These are phyloP conservation scores for Cheilosia grossa DNA, from an alignment of 2,888 invertebrate genomes.

Conservation along the genomic window DNA sequence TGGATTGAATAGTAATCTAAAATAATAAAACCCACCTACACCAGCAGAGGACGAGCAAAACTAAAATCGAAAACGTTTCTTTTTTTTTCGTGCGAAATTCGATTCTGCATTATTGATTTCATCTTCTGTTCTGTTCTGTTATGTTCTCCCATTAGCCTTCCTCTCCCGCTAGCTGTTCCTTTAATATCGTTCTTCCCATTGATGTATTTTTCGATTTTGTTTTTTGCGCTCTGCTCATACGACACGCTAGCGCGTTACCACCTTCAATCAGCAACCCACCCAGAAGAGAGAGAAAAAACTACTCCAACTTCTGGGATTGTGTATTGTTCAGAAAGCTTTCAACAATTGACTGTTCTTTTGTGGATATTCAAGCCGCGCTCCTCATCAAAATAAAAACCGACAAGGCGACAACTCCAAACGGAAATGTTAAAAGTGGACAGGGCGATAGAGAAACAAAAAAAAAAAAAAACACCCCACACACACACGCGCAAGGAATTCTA, in stretches of 20 bases:
- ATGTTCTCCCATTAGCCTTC: constrained; percentile 61
- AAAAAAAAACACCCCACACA: neutral
- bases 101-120: constrained; percentile 71
- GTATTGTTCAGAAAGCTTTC: constrained; percentile 68
- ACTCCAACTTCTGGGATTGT: constrained; percentile 55
- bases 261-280: constrained; percentile 28
- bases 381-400: constrained; percentile 27
- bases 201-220: constrained; percentile 1
- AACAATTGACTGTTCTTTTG: constrained; percentile 71
- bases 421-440: constrained; percentile 33
- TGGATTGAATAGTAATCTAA: constrained; percentile 65
- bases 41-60: constrained; percentile 27
- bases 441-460: neutral
- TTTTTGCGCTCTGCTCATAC: constrained; percentile 5
- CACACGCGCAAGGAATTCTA: neutral
- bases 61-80: constrained; percentile 22
- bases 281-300: neutral
- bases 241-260: constrained; percentile 50
- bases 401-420: neutral
- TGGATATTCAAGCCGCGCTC: constrained; percentile 46
- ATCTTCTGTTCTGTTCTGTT: constrained; percentile 57
- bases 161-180: neutral
- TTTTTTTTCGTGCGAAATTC: constrained; percentile 36
- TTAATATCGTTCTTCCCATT: constrained; percentile 3
- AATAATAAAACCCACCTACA: constrained; percentile 51